Evolutionary conservation across 2,888 invertebrate genomes (phyloP).

Genomic region (Diaperis boleti): DNA sequence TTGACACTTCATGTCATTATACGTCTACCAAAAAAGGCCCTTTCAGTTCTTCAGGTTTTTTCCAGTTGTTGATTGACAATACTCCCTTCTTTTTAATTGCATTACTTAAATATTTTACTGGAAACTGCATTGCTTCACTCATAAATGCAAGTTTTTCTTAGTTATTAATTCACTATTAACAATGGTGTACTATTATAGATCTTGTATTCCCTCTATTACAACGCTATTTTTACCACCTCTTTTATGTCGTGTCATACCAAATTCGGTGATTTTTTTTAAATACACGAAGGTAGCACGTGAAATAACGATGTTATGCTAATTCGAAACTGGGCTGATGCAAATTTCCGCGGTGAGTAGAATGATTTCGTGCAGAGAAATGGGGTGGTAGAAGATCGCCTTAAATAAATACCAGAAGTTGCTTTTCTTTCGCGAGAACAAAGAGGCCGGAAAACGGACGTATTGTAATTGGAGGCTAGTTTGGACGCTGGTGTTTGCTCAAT

Average conservation of each 20-base stretch:
- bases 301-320: slow-evolving; percentile 35
- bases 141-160: no score
- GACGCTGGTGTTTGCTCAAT: slow-evolving; percentile 9
- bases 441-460: slow-evolving; percentile 4
- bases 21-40: no score
- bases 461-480: slow-evolving; percentile 14
- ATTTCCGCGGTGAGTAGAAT: slow-evolving; percentile 1
- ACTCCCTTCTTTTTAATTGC: no score
- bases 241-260: background rate
- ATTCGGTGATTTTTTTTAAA: slow-evolving; percentile 20
- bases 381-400: slow-evolving; percentile 11
- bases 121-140: no score
- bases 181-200: no score
- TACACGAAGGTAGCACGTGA: slow-evolving; percentile 1
- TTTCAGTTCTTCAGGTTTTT: no score
- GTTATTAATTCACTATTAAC: no score
- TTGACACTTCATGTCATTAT: no score
- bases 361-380: background rate
- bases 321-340: slow-evolving; percentile 20
- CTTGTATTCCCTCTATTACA: no score
- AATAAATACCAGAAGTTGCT: slow-evolving; percentile 22
- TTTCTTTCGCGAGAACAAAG: slow-evolving; percentile 5
- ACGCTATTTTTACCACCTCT: no score
- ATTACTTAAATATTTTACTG: no score
- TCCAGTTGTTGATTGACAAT: no score